These are phyloP conservation scores for Lepus timidus DNA, from an alignment of 2,113 vertebrate species.

Conservation along the genomic window DNA sequence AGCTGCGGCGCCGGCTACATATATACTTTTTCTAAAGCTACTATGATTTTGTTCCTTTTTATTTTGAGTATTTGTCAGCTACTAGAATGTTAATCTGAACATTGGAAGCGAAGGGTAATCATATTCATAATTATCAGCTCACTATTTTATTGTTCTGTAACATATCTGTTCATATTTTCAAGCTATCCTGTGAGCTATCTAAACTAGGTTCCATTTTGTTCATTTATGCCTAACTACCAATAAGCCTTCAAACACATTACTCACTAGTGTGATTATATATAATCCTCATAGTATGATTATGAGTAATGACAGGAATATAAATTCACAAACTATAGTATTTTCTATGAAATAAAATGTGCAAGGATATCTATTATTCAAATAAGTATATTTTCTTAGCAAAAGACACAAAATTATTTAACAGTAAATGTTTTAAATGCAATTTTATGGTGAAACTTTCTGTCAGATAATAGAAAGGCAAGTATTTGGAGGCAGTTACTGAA, in stretches of 20 bases:
- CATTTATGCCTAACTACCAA: slow-evolving; percentile 38
- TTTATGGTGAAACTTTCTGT: slow-evolving; percentile 53
- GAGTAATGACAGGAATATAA: slow-evolving; percentile 6
- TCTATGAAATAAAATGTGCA: slow-evolving; percentile 44
- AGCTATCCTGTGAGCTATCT: background rate
- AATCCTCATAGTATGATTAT: slow-evolving; percentile 40
- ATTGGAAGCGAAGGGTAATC: slow-evolving; percentile 40
- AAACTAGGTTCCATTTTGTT: slow-evolving; percentile 40
- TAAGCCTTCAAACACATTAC: slow-evolving; percentile 44
- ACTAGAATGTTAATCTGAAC: slow-evolving; percentile 40
- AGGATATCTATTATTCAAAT: slow-evolving; percentile 33
- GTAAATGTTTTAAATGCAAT: slow-evolving; percentile 45
- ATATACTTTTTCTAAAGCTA: slow-evolving; percentile 25
- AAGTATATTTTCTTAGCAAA: slow-evolving; percentile 70
- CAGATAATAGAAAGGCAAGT: slow-evolving; percentile 62
- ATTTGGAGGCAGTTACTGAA: slow-evolving; percentile 71
- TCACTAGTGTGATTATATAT: slow-evolving; percentile 21
- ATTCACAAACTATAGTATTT: slow-evolving; percentile 36
- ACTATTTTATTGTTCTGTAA: slow-evolving; percentile 27
- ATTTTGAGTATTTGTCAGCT: slow-evolving; percentile 26
- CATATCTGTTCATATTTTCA: slow-evolving; percentile 51
- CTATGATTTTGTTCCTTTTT: slow-evolving; percentile 44
- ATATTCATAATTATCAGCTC: background rate
- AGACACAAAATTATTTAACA: slow-evolving; percentile 61
- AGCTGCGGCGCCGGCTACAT: background rate